Base-by-base conservation (phyloP, 2,888 invertebrate species). In the Eumacrocentrus americanus region DNA sequence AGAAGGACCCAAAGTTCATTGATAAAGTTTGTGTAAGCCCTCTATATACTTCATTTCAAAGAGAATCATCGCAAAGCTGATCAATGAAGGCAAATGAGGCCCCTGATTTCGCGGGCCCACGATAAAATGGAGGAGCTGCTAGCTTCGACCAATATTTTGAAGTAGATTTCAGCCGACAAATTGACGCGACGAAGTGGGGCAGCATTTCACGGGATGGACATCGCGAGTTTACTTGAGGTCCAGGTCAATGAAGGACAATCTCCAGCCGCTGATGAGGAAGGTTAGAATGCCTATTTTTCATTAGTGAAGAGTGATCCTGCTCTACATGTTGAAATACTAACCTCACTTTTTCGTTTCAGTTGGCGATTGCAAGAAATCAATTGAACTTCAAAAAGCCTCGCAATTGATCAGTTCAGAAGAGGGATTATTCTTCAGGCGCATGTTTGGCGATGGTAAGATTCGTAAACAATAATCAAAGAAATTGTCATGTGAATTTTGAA, bases 151-250 rank as follows among this genome's bases (percentile, higher is more conserved):
- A 46, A 6, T 34, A 7, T 1, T 34, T 48, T 23, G 6, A 23
- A 25, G 46, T 5, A 23, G 7, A 23, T 25, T 12, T 25, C 5
- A 1, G 12, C 0, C 3, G 6, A 12, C 3, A 46, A 23, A n/a
- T 14, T 7, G 29, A 6, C 14, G 34, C 9, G 29, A 11, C 18
- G 23, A 3, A 18, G 14, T 18, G 3, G 2, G n/a, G 11, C 7
- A 34, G 7, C 1, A 12, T 7, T 14, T 53, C 29, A 42, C 56
- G 60, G 46, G 20, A 80, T 80, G 79, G 80, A 80, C 61, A 78
- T 80, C 50, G 70, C 79, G 53, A 78, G 73, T 40, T 75, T 80
- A 70, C 75, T 80, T 47, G 79, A 80, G 60, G 78, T 80, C 16
- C 74, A 80, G 61, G 79, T 79, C 38, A 72, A 76, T 22, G 79